Base-by-base conservation (phyloP, 2,888 invertebrate species). In the Brachyopa scutellaris region DNA sequence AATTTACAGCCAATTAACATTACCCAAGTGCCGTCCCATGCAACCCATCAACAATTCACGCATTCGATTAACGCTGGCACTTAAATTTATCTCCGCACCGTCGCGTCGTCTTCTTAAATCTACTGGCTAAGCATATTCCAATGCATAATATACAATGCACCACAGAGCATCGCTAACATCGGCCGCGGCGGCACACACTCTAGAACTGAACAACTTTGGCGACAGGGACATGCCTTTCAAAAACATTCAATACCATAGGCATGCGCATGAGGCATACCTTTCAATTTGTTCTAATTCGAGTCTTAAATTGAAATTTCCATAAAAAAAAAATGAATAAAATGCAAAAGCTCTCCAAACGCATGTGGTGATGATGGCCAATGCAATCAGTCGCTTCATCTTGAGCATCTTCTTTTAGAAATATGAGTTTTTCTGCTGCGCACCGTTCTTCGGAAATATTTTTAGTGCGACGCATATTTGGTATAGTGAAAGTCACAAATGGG, bases 401-500 rank as follows among this genome's bases (percentile, higher is more conserved):
- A 55, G 49, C 19, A 42, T 57, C 57, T 64, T 70, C 59, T 59
- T 51, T 47, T 19, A n/a, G n/a, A n/a, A n/a, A n/a, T n/a, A n/a
- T n/a, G n/a, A n/a, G 53, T 23, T 57, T 69, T 23, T 61, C 21
- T 15, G 9, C 13, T 38, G 61, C 36, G 45, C 21, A 40, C 45
- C 5, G 31, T 62, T 74, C 57, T 62, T 31, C 23, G 11, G 31
- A 38, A 49, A 57, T 49, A 49, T n/a, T n/a, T 55, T 36, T 17
- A 47, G 49, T 70, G 40, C 21, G n/a, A n/a, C n/a, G 51, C 40
- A 69, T 62, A 69, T 62, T 74, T 66, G 47, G 66, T 11, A 13
- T 15, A 76, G 80, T 76, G 80, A 82, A 82, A 82, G 80, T 82
- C 76, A 47, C 69, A 57, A 66, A 82, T 76, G 76, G 51, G 67